Base-by-base conservation (phyloP, 2,113 vertebrate genomes). In the Blennius ocellaris region DNA sequence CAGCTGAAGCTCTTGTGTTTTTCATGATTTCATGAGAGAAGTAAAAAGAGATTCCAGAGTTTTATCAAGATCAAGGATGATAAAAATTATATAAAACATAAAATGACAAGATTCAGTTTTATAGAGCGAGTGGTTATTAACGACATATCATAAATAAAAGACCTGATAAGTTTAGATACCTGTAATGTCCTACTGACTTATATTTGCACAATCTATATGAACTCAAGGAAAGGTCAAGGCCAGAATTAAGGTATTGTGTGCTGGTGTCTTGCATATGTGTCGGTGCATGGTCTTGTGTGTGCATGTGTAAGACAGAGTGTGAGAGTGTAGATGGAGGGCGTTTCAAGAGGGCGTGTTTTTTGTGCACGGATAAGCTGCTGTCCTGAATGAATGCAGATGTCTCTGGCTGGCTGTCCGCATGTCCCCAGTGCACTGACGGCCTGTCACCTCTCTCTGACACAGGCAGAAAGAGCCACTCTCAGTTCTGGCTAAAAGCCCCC, bases 381-480 rank as follows among this genome's bases (percentile, higher is more conserved):
- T 94, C 93, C 93, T 95, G 96, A 97, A 96, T 98, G 96, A 97
- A 96, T 96, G 95, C 96, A 97, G 96, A 97, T 97, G 97, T 96
- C 96, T 95, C 94, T 87, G 85, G 82, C 94, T 50, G 81, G 91
- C 93, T 92, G 94, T 94, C 95, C 92, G 85, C 86, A 82, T 88
- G 90, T 92, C 89, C 86, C 85, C 79, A 63, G 79, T 63, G 80
- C 69, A 0, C 90, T 90, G 91, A 93, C 71, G 89, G 90, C 85
- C 80, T 73, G 87, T 92, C 89, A 91, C 86, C 86, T 85, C 86
- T 82, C 78, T 77, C 84, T 90, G 90, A 91, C 91, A 87, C 79
- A 47, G 36, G 73, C 73, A 85, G 86, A 92, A 92, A 92, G 85
- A 92, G 87, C 90, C 82, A 89, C 87, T 86, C 86, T 87, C 64